A percentile compares a stretch with the other conserved stretches of the same genome.
phyloP scores from a whole-genome alignment of 1,140 invertebrate genomes.

The Steinernema khuongi region DNA sequence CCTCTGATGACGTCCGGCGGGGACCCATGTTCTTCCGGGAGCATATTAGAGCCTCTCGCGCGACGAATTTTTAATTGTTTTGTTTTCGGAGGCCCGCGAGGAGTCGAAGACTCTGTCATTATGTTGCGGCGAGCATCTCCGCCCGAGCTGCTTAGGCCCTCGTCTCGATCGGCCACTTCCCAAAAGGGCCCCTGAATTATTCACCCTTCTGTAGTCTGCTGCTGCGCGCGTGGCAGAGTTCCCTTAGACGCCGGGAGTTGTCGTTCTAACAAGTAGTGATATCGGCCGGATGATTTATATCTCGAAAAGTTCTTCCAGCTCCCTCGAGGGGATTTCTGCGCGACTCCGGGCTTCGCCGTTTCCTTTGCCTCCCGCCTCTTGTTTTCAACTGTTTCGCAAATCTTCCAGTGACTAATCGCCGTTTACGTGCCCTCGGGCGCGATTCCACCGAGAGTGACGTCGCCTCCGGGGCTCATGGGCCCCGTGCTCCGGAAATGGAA shows the following conservation, averaged over 20 bases:
- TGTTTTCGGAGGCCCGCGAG: slow-evolving; percentile 5
- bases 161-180: too few relatives aligned
- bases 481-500: background rate
- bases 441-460: too few relatives aligned
- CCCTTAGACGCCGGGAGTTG: background rate
- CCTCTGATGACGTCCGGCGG: too few relatives aligned
- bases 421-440: background rate
- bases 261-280: slow-evolving; percentile 13
- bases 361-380: background rate
- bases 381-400: slow-evolving; percentile 13
- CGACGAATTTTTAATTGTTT: slow-evolving; percentile 13
- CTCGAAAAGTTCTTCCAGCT: background rate
- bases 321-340: background rate
- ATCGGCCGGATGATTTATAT: slow-evolving; percentile 12
- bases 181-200: too few relatives aligned
- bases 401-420: slow-evolving; percentile 1
- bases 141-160: too few relatives aligned
- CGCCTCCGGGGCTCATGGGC: too few relatives aligned
- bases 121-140: slow-evolving; percentile 7
- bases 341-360: background rate
- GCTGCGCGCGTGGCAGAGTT: background rate
- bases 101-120: background rate
- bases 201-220: background rate
- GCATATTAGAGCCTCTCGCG: background rate
- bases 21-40: too few relatives aligned